phyloP scores from a whole-genome alignment of 2,888 invertebrate genomes.

The Idaea straminata region DNA sequence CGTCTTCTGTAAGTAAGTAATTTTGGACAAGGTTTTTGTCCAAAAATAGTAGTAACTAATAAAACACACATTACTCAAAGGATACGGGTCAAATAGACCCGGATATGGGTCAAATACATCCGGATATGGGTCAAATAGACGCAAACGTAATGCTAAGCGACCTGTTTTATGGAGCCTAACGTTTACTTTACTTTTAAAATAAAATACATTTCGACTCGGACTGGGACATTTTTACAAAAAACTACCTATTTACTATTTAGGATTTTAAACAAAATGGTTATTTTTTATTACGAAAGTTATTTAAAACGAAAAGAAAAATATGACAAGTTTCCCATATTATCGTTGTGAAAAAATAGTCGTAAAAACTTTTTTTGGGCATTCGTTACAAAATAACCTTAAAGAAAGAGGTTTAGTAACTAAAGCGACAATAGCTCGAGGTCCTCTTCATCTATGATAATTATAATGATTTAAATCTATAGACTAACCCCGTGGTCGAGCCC shows the following conservation, averaged over 20 bases:
- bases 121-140: background rate
- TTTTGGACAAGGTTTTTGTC: constrained; percentile 6
- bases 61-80: background rate
- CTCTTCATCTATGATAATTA: background rate
- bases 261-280: too few species aligned
- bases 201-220: too few species aligned
- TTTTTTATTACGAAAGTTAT: too few species aligned
- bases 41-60: background rate
- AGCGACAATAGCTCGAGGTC: background rate
- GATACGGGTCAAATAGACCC: background rate
- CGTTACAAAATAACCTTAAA: too few species aligned
- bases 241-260: too few species aligned
- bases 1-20: constrained; percentile 9
- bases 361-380: too few species aligned
- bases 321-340: too few species aligned
- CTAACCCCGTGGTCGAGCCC: background rate
- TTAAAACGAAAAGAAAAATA: too few species aligned
- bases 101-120: background rate
- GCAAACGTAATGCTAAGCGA: background rate
- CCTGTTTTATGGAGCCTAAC: background rate
- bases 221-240: too few species aligned
- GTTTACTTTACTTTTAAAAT: too few species aligned
- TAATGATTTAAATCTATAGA: background rate
- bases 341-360: too few species aligned
- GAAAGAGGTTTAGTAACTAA: background rate